Base-by-base conservation (phyloP, 2,113 vertebrate genomes). In the Scatophagus argus region DNA sequence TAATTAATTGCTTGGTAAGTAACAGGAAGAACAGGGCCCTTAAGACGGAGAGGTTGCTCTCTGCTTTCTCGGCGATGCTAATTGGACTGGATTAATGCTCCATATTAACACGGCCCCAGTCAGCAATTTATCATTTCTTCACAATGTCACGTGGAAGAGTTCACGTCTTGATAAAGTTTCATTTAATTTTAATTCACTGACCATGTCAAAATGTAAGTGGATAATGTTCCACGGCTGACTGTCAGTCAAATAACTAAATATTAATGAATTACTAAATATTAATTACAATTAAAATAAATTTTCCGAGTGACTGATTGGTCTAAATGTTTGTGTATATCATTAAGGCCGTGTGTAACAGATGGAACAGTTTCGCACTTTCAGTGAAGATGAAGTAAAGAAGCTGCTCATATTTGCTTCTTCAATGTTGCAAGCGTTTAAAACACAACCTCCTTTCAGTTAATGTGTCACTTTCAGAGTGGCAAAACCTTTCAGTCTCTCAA, bases 1-100 rank as follows among this genome's bases (percentile, higher is more conserved):
- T 88, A 91, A 93, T 94, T 68, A 91, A 92, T 86, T 88, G 59
- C 80, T 87, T 90, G 86, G 74, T 87, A 79, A 83, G 68, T 70
- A 64, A 77, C 49, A 71, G 79, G 76, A 79, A 64, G 73, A 78
- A 81, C 56, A 77, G 23, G 67, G 29, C 65, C 77, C 72, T 84
- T 59, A 76, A 87, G 80, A 86, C 27, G 32, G 59, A 81, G 82
- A 83, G 80, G 84, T 66, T 81, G 56, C 67, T 86, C 68, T 84
- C 61, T 41, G 67, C 88, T 68, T 85, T 89, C 51, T 51, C 55
- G 44, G 67, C 59, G 23, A 56, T 75, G 62, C 70, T 91, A 92
- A 93, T 91, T 90, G 73, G 73, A 82, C 55, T 23, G 54, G 58
- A 91, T 91, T 92, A 92, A 89, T 85, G 68, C 68, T 70, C 62